These are phyloP conservation scores for Amia ocellicauda DNA, from an alignment of 2,113 vertebrate genomes.

Conservation along the genomic window DNA sequence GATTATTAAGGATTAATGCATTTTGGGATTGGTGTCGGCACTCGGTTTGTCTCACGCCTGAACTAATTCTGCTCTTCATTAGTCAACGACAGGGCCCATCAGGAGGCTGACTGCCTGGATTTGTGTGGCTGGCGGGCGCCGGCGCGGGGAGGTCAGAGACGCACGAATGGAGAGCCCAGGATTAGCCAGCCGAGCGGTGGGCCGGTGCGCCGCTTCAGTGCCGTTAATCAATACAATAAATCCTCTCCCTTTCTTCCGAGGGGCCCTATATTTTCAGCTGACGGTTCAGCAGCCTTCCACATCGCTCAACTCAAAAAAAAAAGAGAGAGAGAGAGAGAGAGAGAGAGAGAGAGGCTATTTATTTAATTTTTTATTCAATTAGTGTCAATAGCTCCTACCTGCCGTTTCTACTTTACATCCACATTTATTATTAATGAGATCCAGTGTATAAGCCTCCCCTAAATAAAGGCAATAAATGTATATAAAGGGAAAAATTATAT, in stretches of 20 bases:
- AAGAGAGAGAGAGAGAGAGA: background rate
- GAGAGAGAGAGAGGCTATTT: background rate
- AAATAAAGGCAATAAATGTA: constrained; percentile 60
- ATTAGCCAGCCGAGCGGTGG: background rate
- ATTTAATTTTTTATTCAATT: background rate
- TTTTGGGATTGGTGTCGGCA: constrained; percentile 69
- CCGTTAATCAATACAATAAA: background rate
- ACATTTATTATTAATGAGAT: constrained; percentile 49
- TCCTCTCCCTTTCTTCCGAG: background rate
- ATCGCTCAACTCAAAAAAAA: background rate
- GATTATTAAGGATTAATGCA: constrained; percentile 78
- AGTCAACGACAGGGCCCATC: constrained; percentile 71
- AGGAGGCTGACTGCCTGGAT: constrained; percentile 35
- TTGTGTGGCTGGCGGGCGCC: too few species aligned
- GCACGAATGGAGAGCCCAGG: background rate
- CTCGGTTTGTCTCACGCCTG: constrained; percentile 71
- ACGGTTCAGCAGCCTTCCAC: background rate
- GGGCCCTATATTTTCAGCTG: background rate
- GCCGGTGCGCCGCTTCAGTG: background rate
- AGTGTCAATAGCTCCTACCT: background rate
- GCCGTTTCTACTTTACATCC: constrained; percentile 20
- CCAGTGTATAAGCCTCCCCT: constrained; percentile 57
- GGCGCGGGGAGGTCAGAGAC: too few species aligned
- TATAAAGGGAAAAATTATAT: too few species aligned
- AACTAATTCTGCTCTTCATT: constrained; percentile 75